These are phyloP conservation scores for cat (Felis catus) DNA, from an alignment of 2,113 vertebrate species.

Conservation along the genomic window DNA sequence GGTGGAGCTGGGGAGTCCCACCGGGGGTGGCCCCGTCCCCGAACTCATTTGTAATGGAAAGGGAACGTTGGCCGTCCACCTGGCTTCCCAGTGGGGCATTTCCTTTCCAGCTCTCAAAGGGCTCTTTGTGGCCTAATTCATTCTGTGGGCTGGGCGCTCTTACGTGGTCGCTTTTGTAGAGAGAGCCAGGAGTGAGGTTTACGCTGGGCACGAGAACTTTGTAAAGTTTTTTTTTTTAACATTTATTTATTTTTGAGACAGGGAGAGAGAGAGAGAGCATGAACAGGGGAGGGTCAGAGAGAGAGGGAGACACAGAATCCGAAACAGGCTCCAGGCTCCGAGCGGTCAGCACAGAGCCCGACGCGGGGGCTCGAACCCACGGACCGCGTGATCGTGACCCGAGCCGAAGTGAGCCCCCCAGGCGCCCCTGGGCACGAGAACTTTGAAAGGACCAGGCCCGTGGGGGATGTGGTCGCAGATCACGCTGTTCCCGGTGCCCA, in stretches of 20 bases:
- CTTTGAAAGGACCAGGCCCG: slow-evolving; percentile 60
- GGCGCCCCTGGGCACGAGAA: slow-evolving; percentile 32
- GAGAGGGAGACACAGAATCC: too few species aligned
- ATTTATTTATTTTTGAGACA: too few species aligned
- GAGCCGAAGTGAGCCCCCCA: too few species aligned
- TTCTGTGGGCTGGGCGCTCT: slow-evolving; percentile 74
- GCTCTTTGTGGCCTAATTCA: slow-evolving; percentile 88
- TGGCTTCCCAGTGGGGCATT: slow-evolving; percentile 88
- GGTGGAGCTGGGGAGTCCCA: slow-evolving; percentile 81
- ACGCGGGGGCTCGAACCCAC: too few species aligned
- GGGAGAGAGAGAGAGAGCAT: too few species aligned
- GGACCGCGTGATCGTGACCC: too few species aligned
- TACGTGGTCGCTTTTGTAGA: slow-evolving; percentile 74
- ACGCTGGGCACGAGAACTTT: slow-evolving; percentile 61
- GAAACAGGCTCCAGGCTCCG: too few species aligned
- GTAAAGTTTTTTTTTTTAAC: neutral
- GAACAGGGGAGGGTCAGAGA: too few species aligned
- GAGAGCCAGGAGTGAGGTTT: slow-evolving; percentile 75
- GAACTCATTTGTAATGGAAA: slow-evolving; percentile 93
- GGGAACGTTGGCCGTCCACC: slow-evolving; percentile 88
- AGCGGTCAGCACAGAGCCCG: too few species aligned
- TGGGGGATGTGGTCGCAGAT: slow-evolving; percentile 56
- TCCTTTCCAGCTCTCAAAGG: slow-evolving; percentile 84
- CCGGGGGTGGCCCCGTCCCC: slow-evolving; percentile 87
- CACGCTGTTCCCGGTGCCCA: slow-evolving; percentile 61